Evolutionary conservation across 2,113 vertebrate genomes (phyloP), one percentile per base, ranked within the genome.

Genomic region (Machaerirhynchus nigripectus): DNA sequence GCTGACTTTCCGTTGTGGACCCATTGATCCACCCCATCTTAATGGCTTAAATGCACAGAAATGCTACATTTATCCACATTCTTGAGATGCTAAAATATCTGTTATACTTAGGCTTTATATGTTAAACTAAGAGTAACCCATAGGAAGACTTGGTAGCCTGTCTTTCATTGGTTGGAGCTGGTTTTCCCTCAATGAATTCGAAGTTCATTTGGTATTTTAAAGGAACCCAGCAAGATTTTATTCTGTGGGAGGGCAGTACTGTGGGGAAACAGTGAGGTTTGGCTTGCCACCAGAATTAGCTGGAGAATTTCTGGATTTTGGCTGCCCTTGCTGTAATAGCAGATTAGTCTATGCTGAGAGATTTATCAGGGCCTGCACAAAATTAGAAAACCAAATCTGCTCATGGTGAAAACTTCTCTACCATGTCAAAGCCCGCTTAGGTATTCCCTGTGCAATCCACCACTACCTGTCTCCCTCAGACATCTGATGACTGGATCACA

Each of bases 121-220:
- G 27, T 60, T 85, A 71, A 82, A 50, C 35, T 22, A 50, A 44
- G 44, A 59, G 24, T 56, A 85, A 71, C 15, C 15, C 28, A 2
- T 68, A 57, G 31, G 27, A 88, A 90, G 53, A 47, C 28, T 69
- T 57, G 7, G 6, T 50, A 88, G 8, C 9, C 31, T 47, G 15
- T 31, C 61, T 83, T 83, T 90, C 57, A 46, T 49, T 86, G 61
- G 2, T 40, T 50, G 40, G 52, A 78, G n/a, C 11, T 46, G 23
- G 42, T 84, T 93, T 93, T 57, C 20, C 18, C 46, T 90, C 82
- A 88, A 30, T 69, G 28, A 91, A 92, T 88, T 76, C 28, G 23
- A 92, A 86, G 46, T 94, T 86, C 46, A 39, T 85, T 88, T 93
- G 37, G 82, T 96, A 65, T 93, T 92, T 96, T 88, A 90, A 88